Base-by-base conservation (phyloP, 2,113 vertebrate genomes). In the Alethe castanea region DNA sequence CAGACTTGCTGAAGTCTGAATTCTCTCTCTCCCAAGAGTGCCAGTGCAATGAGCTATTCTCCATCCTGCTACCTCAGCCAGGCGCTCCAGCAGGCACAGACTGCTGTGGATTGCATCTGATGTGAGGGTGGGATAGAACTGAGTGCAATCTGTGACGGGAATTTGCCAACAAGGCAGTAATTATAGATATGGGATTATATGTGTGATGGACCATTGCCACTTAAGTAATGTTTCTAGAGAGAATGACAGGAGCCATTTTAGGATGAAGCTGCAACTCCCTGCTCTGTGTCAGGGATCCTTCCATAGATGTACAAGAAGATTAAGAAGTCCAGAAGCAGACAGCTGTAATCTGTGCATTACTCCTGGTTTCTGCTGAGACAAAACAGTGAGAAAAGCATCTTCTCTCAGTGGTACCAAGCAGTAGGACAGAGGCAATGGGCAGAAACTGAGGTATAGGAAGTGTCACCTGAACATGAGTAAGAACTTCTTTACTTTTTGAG, bases 141-240 rank as follows among this genome's bases (percentile, higher is more conserved):
- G 70, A 89, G 42, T 35, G 28, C 93, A 94, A 33, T 94, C 93
- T 95, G 96, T 93, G 84, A 80, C 0, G 0, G 86, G 72, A 87
- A 88, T 93, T 94, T 96, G 82, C 94, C 88, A 90, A 90, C 88
- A 86, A 90, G 80, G 76, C 88, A 84, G 76, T 67, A 93, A 47
- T 78, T 93, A 73, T 74, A 95, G 92, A 56, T n/a, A 86, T 19
- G 76, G 59, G 82, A 84, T 86, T 94, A 60, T 44, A 86, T 23
- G 14, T 85, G 38, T 13, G 38, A 69, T 70, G 78, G 84, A 36
- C 81, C 44, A 45, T 42, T 92, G 59, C 81, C 8, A 12, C 31
- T 72, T 74, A 56, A 60, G 26, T 64, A 62, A 64, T 1, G 2
- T 52, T 93, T 93, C 80, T 33, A 47, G 67, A 66, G 71, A 56